A percentile compares a stretch with the other conserved stretches of the same genome.
phyloP scores from a whole-genome alignment of 1,140 invertebrate genomes.

The Pseudoatta argentina region DNA sequence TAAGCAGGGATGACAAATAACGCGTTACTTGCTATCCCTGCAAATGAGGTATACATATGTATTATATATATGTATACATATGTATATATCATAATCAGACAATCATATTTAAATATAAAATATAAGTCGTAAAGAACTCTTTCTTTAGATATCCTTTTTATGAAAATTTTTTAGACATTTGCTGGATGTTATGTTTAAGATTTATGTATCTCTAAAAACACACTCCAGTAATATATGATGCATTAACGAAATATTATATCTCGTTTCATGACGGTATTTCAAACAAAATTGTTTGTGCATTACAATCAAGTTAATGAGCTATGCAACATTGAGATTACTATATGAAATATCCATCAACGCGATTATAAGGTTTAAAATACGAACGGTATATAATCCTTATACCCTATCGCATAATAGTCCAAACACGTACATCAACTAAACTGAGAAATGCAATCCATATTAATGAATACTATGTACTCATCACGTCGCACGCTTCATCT shows the following conservation, averaged over 20 bases:
- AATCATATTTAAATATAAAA: not conserved
- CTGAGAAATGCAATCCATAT: conserved; percentile 26
- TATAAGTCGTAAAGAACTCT: not conserved
- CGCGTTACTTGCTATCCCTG: too few species aligned
- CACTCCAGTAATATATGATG: not conserved
- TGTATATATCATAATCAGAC: not conserved
- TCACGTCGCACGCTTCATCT: not conserved
- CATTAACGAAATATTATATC: conserved; percentile 22
- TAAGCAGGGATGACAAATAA: too few species aligned
- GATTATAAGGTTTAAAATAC: conserved; percentile 10
- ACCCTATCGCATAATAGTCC: not conserved
- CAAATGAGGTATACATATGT: too few species aligned
- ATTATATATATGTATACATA: too few species aligned
- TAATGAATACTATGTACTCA: conserved; percentile 19
- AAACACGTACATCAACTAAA: conserved; percentile 19
- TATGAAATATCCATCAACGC: conserved; percentile 15
- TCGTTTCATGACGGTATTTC: not conserved
- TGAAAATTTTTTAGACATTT: not conserved
- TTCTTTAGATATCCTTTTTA: not conserved
- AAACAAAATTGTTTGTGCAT: not conserved
- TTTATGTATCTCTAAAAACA: not conserved
- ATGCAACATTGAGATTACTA: conserved; percentile 2
- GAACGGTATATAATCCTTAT: not conserved
- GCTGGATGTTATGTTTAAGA: not conserved
- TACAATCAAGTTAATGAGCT: conserved; percentile 27